Evolutionary conservation across 2,797 vertebrate species (phyloP), one percentile per base, ranked within the genome.

Genomic region (Cercopithecus petaurista): DNA sequence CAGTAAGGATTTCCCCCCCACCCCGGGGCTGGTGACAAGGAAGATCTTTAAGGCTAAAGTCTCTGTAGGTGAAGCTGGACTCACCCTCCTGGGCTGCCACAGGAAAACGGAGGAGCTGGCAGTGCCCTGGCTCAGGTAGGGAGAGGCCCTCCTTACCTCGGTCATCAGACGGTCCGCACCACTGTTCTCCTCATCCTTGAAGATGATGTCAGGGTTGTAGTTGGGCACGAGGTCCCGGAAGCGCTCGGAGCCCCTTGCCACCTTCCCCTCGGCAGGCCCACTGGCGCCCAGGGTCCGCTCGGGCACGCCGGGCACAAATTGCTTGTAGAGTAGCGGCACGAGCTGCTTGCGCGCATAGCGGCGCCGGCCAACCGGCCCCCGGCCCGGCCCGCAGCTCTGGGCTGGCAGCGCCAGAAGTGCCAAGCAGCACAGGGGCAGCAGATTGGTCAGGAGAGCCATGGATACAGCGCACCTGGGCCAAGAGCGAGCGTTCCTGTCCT

Each of bases 171-270:
- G 99, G 98, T 99, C 99, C 0, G 99, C 99, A 39, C 99, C 99
- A 79, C 99, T 99, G 98, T 99, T 99, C 99, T 99, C 99, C 98
- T 99, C 99, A 98, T 99, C 99, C 98, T 99, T 99, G 99, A 99
- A 99, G 98, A 99, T 99, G 98, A 99, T 99, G 98, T 99, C 99
- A 10, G 99, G 99, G 98, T 99, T 99, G 99, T 99, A 99, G 99
- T 99, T 99, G 98, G 99, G 99, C 97, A 99, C 99, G 46, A 99
- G 99, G 43, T 99, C 99, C 96, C 99, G 99, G 99, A 99, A 99
- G 97, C 99, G 99, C 96, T 99, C 99, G 0, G 99, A 99, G 94
- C 98, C 99, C 97, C 99, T 99, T 67, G 99, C 98, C 97, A 99
- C 99, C 98, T 99, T 99, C 96, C 99, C 99, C 98, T 99, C 99